Base-by-base conservation (phyloP, 1,140 invertebrate species). In the Dendrolimus kikuchii region DNA sequence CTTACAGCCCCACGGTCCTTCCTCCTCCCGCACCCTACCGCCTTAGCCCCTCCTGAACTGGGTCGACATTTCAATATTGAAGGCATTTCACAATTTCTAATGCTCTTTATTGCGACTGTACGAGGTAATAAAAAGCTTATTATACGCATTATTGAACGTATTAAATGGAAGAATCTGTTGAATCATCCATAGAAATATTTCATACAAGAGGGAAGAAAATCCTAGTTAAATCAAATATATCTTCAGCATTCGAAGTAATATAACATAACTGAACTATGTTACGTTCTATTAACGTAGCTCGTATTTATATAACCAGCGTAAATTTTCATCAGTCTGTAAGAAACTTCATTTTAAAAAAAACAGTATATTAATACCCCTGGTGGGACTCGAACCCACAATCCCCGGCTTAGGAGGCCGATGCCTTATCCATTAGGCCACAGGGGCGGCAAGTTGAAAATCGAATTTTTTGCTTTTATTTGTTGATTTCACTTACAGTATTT, bases 41-140 rank as follows among this genome's bases (percentile, higher is more conserved):
- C 38, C 57, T 55, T 40, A 45, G 43, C 50, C 38, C 40, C 51
- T 60, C 68, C 60, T 59, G 68, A 81, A 76, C 72, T 78, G 61
- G 78, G 75, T 75, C 78, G 75, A 74, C 76, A 75, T 80, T 81
- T 78, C 78, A 80, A 83, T 81, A 78, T 77, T 68, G 73, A 74
- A 77, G 73, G 69, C 76, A 77, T 83, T 83, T 77, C 73, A 80
- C 71, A 74, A 77, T 78, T 78, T 78, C 71, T 67, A 74, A 76
- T 73, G 71, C 70, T 70, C 66, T 73, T 79, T 75, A 76, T 67
- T 65, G 69, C 61, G 59, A 67, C 64, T 68, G 68, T 71, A 75
- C 72, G 69, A 70, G 66, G 70, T 70, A 68, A 77, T 77, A 81
- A 81, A 79, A 60, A 75, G 64, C 67, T 77, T 77, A 74, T 74